phyloP scores from a whole-genome alignment of 2,888 invertebrate genomes.

The Chloroclysta siterata region DNA sequence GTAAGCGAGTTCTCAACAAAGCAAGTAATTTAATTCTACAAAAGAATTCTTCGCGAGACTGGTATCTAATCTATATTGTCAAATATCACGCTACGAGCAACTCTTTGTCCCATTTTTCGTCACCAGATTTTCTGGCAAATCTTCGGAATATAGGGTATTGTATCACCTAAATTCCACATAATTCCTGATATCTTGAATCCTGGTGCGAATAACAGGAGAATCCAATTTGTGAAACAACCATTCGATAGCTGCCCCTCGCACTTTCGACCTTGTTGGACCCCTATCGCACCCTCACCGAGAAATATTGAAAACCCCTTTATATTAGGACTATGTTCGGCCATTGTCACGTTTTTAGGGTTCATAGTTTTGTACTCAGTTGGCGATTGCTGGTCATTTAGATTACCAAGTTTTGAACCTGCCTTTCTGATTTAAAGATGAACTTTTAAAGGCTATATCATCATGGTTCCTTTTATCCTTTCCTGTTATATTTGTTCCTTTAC shows the following conservation, averaged over 20 bases:
- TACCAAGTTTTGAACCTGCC: background rate
- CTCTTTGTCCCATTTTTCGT: background rate
- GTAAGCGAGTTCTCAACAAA: too few species aligned
- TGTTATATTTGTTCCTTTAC: too few species aligned
- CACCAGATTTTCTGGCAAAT: background rate
- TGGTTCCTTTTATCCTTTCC: too few species aligned
- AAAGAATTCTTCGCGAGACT: too few species aligned
- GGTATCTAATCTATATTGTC: too few species aligned
- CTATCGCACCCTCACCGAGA: slow-evolving; percentile 19
- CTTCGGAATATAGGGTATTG: background rate
- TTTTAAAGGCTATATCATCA: too few species aligned
- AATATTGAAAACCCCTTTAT: slow-evolving; percentile 26
- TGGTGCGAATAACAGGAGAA: slow-evolving; percentile 15
- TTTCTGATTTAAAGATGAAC: too few species aligned
- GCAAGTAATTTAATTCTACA: too few species aligned
- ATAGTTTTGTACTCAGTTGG: background rate
- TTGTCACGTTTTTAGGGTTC: slow-evolving; percentile 17
- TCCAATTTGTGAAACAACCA: slow-evolving; percentile 26
- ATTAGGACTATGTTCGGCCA: slow-evolving; percentile 11
- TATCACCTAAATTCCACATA: slow-evolving; percentile 3
- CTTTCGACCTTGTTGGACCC: slow-evolving; percentile 19
- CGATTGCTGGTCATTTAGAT: background rate
- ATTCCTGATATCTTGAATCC: background rate
- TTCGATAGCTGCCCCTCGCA: slow-evolving; percentile 18
- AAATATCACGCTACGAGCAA: background rate